phyloP scores from a whole-genome alignment of 2,888 invertebrate species.

The Hydrotaea cyrtoneurina region DNA sequence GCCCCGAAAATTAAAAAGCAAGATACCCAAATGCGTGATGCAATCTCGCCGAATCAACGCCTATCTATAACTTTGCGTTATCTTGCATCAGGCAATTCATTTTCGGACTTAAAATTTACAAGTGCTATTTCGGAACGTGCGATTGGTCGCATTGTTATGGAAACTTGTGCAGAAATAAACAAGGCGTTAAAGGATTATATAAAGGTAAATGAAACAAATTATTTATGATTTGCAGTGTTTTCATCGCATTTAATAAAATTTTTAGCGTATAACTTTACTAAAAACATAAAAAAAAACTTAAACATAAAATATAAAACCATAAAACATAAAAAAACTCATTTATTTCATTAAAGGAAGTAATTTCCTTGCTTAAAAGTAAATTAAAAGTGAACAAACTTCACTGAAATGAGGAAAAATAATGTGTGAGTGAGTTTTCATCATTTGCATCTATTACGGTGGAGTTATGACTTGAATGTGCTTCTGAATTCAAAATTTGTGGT shows the following conservation, averaged over 20 bases:
- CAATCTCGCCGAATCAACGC: background rate
- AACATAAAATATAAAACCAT: background rate
- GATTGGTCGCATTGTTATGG: conserved; percentile 44
- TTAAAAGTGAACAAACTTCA: background rate
- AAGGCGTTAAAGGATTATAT: conserved; percentile 34
- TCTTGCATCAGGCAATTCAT: conserved; percentile 40
- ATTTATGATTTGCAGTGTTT: conserved; percentile 3
- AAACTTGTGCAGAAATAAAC: conserved; percentile 42
- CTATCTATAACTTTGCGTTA: conserved; percentile 29
- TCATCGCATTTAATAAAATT: background rate
- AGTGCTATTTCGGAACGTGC: conserved; percentile 35
- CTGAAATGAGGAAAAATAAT: conserved; percentile 9
- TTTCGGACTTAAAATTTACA: conserved; percentile 44
- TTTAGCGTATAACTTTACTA: background rate
- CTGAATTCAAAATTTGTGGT: background rate
- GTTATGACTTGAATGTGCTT: conserved; percentile 4
- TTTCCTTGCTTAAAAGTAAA: conserved; percentile 7
- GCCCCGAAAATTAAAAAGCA: conserved; percentile 31
- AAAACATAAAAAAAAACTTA: background rate
- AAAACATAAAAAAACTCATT: background rate
- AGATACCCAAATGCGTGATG: conserved; percentile 29
- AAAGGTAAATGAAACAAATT: conserved; percentile 34
- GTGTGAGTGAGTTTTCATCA: background rate
- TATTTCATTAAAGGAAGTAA: background rate
- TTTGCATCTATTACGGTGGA: background rate